These are phyloP conservation scores for Chrysomallon squamiferum DNA, from an alignment of 1,140 invertebrate species.

Conservation along the genomic window DNA sequence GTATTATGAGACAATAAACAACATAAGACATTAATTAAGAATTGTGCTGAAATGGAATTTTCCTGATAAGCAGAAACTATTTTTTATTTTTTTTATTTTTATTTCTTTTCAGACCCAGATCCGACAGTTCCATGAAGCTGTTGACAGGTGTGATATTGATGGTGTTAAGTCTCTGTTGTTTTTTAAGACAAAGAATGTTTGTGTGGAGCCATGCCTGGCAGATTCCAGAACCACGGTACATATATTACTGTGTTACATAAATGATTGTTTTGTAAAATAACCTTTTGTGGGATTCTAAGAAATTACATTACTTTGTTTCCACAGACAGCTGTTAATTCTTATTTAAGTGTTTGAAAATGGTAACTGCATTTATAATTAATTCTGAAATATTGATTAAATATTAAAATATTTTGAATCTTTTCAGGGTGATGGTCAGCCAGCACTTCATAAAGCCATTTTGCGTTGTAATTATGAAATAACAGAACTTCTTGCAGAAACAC, in stretches of 20 bases:
- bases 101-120: conserved; percentile 23
- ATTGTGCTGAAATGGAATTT: too few relatives aligned
- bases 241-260: too few relatives aligned
- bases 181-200: conserved; percentile 20
- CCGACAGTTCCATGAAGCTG: conserved; percentile 26
- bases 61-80: too few relatives aligned
- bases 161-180: conserved; percentile 28
- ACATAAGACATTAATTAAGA: too few relatives aligned
- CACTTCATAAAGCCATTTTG: conserved; percentile 44
- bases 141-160: conserved; percentile 29
- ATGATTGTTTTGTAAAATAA: too few relatives aligned
- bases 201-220: conserved; percentile 28
- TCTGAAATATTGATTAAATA: not conserved
- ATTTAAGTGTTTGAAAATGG: too few relatives aligned
- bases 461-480: conserved; percentile 27
- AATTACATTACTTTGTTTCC: too few relatives aligned
- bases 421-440: conserved; percentile 43
- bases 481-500: conserved; percentile 30
- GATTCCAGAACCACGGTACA: conserved; percentile 28
- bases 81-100: too few relatives aligned
- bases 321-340: too few relatives aligned
- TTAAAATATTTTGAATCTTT: not conserved
- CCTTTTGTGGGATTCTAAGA: too few relatives aligned
- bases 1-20: too few relatives aligned
- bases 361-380: too few relatives aligned